These are phyloP conservation scores for Epinephelus malabaricus DNA, from an alignment of 2,797 vertebrate species.

Conservation along the genomic window DNA sequence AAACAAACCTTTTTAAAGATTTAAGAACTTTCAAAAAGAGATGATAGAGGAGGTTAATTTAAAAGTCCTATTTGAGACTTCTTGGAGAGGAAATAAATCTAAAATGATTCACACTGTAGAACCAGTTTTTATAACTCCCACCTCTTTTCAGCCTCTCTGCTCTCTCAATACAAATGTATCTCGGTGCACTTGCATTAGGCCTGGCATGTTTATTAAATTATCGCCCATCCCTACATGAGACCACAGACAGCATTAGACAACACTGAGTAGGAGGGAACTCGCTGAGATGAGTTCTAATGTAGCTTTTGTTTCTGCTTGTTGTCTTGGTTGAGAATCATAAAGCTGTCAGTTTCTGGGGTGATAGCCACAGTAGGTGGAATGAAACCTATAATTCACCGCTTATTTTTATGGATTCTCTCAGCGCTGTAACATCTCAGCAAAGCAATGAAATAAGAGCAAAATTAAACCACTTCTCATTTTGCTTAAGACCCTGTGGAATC, in stretches of 20 bases:
- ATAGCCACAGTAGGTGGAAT: slow-evolving; percentile 25
- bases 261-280: slow-evolving; percentile 24
- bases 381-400: slow-evolving; percentile 36
- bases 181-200: slow-evolving; percentile 26
- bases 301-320: slow-evolving; percentile 42
- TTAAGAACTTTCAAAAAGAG: background rate
- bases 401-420: slow-evolving; percentile 37
- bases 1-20: background rate
- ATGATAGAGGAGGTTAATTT: background rate
- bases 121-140: background rate
- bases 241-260: slow-evolving; percentile 22
- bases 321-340: slow-evolving; percentile 21
- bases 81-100: slow-evolving; percentile 3
- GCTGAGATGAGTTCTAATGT: slow-evolving; percentile 16
- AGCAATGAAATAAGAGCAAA: slow-evolving; percentile 42
- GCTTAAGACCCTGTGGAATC: slow-evolving; percentile 26
- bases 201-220: slow-evolving; percentile 11
- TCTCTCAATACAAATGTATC: slow-evolving; percentile 11
- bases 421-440: slow-evolving; percentile 20
- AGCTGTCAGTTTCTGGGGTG: background rate
- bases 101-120: slow-evolving; percentile 13
- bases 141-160: background rate
- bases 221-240: background rate
- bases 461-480: slow-evolving; percentile 57
- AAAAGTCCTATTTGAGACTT: background rate